Evolutionary conservation across 1,140 invertebrate species (phyloP).

Genomic region (Drosophila kohkoa): DNA sequence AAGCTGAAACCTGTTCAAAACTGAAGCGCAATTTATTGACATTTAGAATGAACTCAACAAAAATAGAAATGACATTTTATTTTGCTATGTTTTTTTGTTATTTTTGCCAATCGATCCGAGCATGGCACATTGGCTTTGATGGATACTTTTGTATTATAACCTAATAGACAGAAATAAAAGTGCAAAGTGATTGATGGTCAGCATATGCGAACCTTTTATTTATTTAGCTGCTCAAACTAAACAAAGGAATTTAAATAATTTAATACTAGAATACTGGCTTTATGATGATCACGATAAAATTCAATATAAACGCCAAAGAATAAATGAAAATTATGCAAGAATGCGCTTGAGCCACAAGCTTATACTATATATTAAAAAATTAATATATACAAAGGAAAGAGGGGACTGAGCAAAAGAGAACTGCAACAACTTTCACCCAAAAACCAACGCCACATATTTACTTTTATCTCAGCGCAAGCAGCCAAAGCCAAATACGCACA

Average conservation of each 20-base stretch:
- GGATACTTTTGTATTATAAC: neutral
- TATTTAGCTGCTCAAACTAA: too few species aligned
- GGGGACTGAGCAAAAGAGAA: conserved; percentile 13
- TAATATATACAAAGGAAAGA: neutral
- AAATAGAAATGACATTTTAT: neutral
- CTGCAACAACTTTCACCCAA: conserved; percentile 48
- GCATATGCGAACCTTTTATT: neutral
- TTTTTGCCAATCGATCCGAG: conserved; percentile 1
- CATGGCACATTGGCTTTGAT: conserved; percentile 13
- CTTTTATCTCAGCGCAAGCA: conserved; percentile 75
- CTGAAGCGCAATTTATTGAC: neutral
- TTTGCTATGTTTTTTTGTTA: too few species aligned
- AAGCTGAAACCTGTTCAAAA: neutral
- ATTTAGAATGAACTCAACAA: conserved; percentile 5
- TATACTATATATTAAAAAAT: neutral
- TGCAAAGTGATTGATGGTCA: neutral
- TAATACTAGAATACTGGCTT: neutral
- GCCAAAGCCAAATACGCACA: conserved; percentile 68
- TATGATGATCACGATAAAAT: conserved; percentile 14
- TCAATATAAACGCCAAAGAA: conserved; percentile 51
- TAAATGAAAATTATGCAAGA: conserved; percentile 79
- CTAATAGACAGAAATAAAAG: conserved; percentile 1
- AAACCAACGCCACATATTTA: conserved; percentile 80
- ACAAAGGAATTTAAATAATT: conserved; percentile 2
- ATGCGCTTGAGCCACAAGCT: conserved; percentile 45